Evolutionary conservation across 1,140 invertebrate genomes (phyloP), one percentile per base, ranked within the genome.

Genomic region (Bombus pyrosoma): DNA sequence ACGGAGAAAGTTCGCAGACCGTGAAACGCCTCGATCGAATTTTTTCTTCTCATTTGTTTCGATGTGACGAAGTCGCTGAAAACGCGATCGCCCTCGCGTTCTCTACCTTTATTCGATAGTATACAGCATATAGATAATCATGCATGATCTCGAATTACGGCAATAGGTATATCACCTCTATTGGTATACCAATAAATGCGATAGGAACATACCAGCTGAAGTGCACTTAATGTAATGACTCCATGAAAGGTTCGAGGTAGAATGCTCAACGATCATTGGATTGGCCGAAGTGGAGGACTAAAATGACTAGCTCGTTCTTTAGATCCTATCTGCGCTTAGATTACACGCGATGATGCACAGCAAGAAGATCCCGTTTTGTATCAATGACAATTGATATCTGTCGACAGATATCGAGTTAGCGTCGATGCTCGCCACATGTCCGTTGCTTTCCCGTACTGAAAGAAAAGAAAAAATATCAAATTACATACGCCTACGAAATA

Each of bases 231-330:
- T 62, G 57, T 62, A 77, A 77, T 41, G 57, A 77, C 57, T n/a
- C 34, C 37, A 59, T 32, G 75, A 62, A 77, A 77, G 37, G 75
- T 59, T 77, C 37, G 22, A 77, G 34, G 28, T 77, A 62, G 75
- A 77, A 39, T 39, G 39, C 57, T 62, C 75, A 34, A n/a, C 53
- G 53, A 57, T 77, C 75, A 39, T 62, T 43, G 53, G 75, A 62
- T 77, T 37, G 74, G 32, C 34, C 53, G 37, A 77, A n/a, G 57
- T 77, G 53, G 34, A 77, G 59, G 28, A 59, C 53, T 77, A 47
- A 77, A 77, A 77, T 77, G 75, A 77, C 75, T 77, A 13, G 75
- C 75, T 59, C 53, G 75, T 77, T 75, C 32, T 28, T 25, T 15
- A 41, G 75, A 77, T 77, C 25, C 75, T 77, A 77, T 77, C 75